Base-by-base conservation (phyloP, 1,140 invertebrate species). In the Lepidurus arcticus region DNA sequence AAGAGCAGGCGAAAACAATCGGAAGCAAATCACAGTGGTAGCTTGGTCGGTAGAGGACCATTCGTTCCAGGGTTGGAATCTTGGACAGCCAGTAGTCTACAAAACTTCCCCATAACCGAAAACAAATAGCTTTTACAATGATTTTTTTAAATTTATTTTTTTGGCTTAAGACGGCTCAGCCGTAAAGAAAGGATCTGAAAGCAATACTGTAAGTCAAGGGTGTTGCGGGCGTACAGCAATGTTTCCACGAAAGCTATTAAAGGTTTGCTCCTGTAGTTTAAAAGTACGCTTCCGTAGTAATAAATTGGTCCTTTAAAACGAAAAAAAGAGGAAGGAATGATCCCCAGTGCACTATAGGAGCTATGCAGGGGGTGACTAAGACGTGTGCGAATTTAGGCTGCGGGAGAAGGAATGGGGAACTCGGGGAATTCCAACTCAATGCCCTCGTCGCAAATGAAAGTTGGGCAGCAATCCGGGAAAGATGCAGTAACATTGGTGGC, bases 401-500 rank as follows among this genome's bases (percentile, higher is more conserved):
- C 34, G 34, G 34, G 21, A 65, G 53, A 21, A 65, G 53, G 53
- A 21, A 21, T 8, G 53, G 53, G 53, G 53, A 65, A 65, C 21
- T 65, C 53, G 21, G 53, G 53, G 74, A 79, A 95, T 84, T 95
- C 93, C 75, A 95, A 86, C 80, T 91, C 92, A 26, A 90, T 91
- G 26, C 93, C 94, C 7, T 91, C 89, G 82, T 94, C 93, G 85
- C 94, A 95, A 1, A 91, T 91, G 86, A 95, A 95, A 44, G 87
- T 87, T 1, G 94, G 94, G 84, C 94, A 95, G 83, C 94, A 95
- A 5, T 88, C 88, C 8, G 93, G 94, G 90, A 94, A 95, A 26
- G 76, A 85, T 1, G 93, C 93, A 3, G 92, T 94, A 85, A 94
- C 94, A 87, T 94, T 94, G 80, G 93, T 94, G 84, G 92, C 93